Percentiles rank a stretch among this genome's conserved stretches.
Conservation (phyloP, 2,113 vertebrate species). For the Rostratula benghalensis region DNA sequence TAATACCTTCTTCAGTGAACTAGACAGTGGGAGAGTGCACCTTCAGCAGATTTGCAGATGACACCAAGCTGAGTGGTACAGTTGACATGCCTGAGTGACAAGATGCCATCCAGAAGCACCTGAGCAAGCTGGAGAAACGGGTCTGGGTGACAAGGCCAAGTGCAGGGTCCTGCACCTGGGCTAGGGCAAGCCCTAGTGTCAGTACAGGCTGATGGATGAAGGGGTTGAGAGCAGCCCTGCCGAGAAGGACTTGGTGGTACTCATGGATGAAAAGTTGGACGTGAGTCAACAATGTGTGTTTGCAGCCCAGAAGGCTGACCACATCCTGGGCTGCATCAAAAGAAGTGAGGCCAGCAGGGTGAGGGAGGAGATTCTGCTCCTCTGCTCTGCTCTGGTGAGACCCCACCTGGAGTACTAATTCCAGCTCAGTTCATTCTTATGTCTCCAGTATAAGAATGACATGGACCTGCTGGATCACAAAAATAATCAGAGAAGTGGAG, state of each 20-base stretch:
- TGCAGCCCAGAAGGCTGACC: background rate
- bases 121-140: background rate
- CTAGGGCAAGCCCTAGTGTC: background rate
- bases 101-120: background rate
- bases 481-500: background rate
- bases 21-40: too few relatives aligned
- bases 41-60: background rate
- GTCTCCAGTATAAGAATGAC: background rate
- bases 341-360: background rate
- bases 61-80: background rate
- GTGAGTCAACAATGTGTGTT: background rate
- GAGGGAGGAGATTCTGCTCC: background rate
- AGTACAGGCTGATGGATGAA: background rate
- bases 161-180: background rate
- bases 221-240: background rate
- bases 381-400: background rate
- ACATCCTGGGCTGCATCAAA: background rate
- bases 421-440: background rate
- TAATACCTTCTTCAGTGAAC: background rate
- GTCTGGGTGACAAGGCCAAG: background rate
- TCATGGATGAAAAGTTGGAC: too few relatives aligned
- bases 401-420: background rate
- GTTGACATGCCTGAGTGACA: rapidly evolving
- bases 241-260: background rate
- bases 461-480: background rate